Evolutionary conservation across 2,113 vertebrate genomes (phyloP), one percentile per base, ranked within the genome.

Genomic region (Apteryx mantelli): DNA sequence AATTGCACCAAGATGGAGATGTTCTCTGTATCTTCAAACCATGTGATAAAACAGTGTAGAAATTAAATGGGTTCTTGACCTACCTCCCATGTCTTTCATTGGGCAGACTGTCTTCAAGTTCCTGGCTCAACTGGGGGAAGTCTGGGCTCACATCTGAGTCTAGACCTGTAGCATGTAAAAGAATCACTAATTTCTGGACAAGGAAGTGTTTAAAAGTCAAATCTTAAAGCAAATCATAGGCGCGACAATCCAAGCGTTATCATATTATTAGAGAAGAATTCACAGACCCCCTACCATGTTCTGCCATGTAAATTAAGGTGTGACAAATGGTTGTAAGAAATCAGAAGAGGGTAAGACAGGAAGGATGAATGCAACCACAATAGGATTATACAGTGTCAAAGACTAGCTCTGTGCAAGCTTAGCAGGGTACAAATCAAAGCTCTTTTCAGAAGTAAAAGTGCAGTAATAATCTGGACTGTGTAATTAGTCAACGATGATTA

Each of bases 41-140:
- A 0, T 46, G 36, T 32, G 34, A 50, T 32, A 30, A 2, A 38
- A 1, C 6, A 71, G 22, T 13, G 6, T 13, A 10, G n/a, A 60
- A 89, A 69, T 17, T 5, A 52, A 7, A n/a, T n/a, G 10, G 73
- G 44, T 73, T 44, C 42, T 76, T 77, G 3, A 82, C 2, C 80
- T 42, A 12, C 22, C 68, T 88, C 18, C 11, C 8, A 0, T 42
- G 55, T 70, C 13, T 58, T 19, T 58, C 48, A 26, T 12, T 7
- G 6, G 20, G 6, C 22, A 82, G 52, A 30, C 26, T 48, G 4
- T 28, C 30, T 66, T 73, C 14, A 68, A 77, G 7, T 3, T 88
- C 18, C 26, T n/a, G 6, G 42, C 32, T 82, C n/a, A 17, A 5
- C 1, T 61, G 21, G 14, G 7, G 19, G 36, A 92, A 74, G 21